Evolutionary conservation across 2,888 invertebrate species (phyloP).

Genomic region (Vanessa cardui): DNA sequence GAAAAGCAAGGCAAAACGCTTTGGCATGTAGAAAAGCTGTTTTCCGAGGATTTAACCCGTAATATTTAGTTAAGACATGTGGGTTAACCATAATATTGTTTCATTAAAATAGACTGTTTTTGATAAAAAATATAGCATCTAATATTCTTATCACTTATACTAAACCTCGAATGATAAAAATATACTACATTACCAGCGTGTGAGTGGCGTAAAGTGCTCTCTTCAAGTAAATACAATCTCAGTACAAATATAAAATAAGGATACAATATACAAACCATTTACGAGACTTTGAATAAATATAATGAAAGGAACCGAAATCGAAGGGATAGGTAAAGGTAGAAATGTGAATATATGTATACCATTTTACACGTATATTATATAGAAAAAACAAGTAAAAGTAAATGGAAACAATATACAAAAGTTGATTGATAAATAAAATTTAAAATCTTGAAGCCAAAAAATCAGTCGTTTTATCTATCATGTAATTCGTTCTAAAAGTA

Average conservation of each 20-base stretch:
- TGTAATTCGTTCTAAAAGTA: too few species aligned
- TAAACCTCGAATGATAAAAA: neutral
- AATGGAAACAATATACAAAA: too few species aligned
- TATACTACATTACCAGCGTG: constrained; percentile 22
- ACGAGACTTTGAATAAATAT: neutral
- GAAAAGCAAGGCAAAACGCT: too few species aligned
- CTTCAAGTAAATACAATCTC: constrained; percentile 26
- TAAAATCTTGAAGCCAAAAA: too few species aligned
- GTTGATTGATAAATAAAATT: too few species aligned
- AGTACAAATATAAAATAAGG: constrained; percentile 20
- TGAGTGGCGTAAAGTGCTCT: constrained; percentile 29
- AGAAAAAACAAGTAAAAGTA: too few species aligned
- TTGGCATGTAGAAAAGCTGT: too few species aligned
- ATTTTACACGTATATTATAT: too few species aligned
- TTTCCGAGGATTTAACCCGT: too few species aligned
- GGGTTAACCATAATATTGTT: neutral
- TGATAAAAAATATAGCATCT: neutral
- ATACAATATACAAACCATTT: constrained; percentile 12
- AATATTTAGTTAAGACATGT: too few species aligned
- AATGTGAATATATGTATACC: too few species aligned
- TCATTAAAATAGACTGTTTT: neutral
- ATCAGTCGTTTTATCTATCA: too few species aligned
- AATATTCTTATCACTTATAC: neutral
- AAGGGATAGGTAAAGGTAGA: neutral
- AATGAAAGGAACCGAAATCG: neutral